These are phyloP conservation scores for Bos indicus DNA, from an alignment of 2,113 vertebrate species.

Conservation along the genomic window DNA sequence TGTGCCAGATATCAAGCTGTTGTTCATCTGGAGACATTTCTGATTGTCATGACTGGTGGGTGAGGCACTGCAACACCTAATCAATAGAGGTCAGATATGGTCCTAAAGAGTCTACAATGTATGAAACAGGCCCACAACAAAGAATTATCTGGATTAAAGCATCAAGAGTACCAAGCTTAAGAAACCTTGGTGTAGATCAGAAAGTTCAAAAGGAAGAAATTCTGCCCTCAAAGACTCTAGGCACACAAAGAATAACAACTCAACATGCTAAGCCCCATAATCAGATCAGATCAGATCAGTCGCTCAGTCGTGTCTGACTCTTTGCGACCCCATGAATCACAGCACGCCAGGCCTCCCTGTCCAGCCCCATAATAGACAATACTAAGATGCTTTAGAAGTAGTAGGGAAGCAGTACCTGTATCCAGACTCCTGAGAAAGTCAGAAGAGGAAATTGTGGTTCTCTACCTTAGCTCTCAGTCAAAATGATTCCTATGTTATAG, in stretches of 20 bases:
- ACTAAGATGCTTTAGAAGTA: neutral
- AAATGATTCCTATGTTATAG: neutral
- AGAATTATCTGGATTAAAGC: neutral
- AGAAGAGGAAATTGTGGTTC: neutral
- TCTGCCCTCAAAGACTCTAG: neutral
- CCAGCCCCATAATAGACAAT: neutral
- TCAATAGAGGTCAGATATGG: neutral
- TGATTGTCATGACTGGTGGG: neutral
- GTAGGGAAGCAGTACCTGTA: neutral
- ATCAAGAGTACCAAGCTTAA: neutral
- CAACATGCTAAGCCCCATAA: neutral
- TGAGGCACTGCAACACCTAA: neutral
- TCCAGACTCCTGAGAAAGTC: neutral
- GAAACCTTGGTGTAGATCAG: neutral
- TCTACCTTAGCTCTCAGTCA: neutral
- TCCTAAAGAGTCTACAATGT: neutral
- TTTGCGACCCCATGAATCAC: no score
- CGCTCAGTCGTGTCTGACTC: no score
- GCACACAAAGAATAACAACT: neutral
- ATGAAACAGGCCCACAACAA: neutral
- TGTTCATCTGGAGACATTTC: neutral
- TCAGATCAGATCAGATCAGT: no score
- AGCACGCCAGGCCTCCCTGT: no score
- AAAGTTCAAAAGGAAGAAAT: neutral
- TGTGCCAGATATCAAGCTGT: neutral